Base-by-base conservation (phyloP, 2,113 vertebrate species). In the Callorhinus ursinus region DNA sequence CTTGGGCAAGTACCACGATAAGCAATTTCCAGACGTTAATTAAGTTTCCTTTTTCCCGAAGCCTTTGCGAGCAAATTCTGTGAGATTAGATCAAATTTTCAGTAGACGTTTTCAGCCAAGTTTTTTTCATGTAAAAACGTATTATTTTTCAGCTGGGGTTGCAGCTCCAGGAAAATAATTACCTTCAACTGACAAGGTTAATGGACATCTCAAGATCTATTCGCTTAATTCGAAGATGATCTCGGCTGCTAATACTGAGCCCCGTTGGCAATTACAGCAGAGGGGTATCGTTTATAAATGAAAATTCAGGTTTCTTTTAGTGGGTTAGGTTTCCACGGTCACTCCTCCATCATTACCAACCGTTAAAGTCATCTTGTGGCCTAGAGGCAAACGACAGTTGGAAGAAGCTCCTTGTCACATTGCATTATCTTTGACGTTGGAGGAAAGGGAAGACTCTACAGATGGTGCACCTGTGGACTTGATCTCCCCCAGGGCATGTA, bases 211-310 rank as follows among this genome's bases (percentile, higher is more conserved):
- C 61, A 42, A 63, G 39, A 76, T 49, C 76, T 87, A 53, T 51
- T 72, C 53, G 69, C 79, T 90, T 82, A 92, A 92, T 97, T 79
- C 94, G 51, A 85, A 95, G 49, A 55, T 49, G 61, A 80, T 76
- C 86, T 77, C 61, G 80, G 61, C 26, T 51, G 51, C 26, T 53
- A 69, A 67, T 76, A 33, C 81, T 36, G 76, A 80, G 46, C 46
- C 84, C 90, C 3, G 5, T 9, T 46, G 82, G 80, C 72, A 95
- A 53, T 57, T 33, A 36, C 39, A 46, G 74, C 39, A 67, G 86
- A 77, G 11, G 26, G 8, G 19, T 72, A 33, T 65, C 1, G 0
- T 49, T 85, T 85, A 4, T 88, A 88, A 84, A 74, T 12, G 16
- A 65, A 91, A 80, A 71, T 13, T 28, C 10, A 36, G 36, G 71